A percentile compares a stretch with the other conserved stretches of the same genome.
Evolutionary conservation across 1,140 invertebrate species (phyloP).

Genomic region (Parasteatoda tepidariorum): DNA sequence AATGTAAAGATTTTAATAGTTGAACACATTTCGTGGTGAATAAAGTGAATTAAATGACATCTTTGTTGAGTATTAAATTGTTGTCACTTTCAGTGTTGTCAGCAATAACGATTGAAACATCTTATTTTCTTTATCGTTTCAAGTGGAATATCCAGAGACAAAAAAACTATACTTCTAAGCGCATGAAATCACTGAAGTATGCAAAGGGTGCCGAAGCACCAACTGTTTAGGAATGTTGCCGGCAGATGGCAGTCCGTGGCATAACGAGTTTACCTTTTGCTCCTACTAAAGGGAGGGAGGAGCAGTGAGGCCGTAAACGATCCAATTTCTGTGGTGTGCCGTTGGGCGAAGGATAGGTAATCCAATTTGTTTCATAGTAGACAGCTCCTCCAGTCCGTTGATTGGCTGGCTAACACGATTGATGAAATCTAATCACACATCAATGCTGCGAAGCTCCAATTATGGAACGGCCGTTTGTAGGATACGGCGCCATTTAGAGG

Average conservation of each 20-base stretch:
- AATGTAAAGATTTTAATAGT: too few relatives aligned
- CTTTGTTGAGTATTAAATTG: too few relatives aligned
- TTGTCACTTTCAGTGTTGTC: too few relatives aligned
- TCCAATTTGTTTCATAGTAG: constrained; percentile 52
- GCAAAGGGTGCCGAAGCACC: constrained; percentile 3
- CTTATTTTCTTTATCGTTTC: too few relatives aligned
- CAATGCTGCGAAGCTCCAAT: constrained; percentile 56
- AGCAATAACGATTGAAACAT: too few relatives aligned
- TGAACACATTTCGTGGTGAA: too few relatives aligned
- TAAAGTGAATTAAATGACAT: too few relatives aligned
- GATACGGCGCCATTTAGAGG: constrained; percentile 45
- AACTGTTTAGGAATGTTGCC: constrained; percentile 25
- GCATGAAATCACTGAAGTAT: not conserved
- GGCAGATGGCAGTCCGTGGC: constrained; percentile 31
- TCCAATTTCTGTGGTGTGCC: constrained; percentile 59
- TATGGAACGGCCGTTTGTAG: constrained; percentile 28
- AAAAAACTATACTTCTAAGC: too few relatives aligned
- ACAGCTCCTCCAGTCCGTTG: constrained; percentile 49
- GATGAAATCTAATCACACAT: constrained; percentile 60
- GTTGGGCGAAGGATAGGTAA: constrained; percentile 49
- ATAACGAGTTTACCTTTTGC: constrained; percentile 57
- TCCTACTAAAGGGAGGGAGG: constrained; percentile 33
- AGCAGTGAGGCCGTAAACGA: constrained; percentile 54
- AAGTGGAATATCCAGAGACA: too few relatives aligned
- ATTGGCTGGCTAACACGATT: constrained; percentile 60